These are phyloP conservation scores for Hermaeophaga mercurialis DNA, from an alignment of 2,888 invertebrate genomes.

Conservation along the genomic window DNA sequence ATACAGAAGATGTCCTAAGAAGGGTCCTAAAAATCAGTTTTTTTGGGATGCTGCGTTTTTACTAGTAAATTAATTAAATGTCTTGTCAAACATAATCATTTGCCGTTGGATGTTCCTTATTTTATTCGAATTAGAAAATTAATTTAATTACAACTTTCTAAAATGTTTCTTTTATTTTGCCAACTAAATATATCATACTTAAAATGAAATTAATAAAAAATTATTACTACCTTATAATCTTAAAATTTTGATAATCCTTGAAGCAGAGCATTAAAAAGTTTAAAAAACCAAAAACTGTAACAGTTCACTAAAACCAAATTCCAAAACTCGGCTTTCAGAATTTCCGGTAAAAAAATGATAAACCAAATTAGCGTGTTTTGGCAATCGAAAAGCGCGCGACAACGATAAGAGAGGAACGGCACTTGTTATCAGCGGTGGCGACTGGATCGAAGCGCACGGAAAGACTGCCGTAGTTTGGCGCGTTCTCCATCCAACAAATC, in stretches of 20 bases:
- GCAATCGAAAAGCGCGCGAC: constrained; percentile 16
- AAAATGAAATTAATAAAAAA: too few relatives aligned
- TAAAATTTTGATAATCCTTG: background rate
- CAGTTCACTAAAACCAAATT: background rate
- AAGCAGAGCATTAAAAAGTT: background rate
- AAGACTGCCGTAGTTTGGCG: constrained; percentile 59
- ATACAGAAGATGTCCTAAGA: too few relatives aligned
- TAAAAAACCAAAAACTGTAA: background rate
- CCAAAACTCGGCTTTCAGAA: background rate
- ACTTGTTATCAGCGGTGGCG: constrained; percentile 33
- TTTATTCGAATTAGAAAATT: too few relatives aligned
- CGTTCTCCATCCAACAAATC: constrained; percentile 43
- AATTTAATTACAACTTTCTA: too few relatives aligned
- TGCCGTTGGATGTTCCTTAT: too few relatives aligned
- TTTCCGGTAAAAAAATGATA: background rate
- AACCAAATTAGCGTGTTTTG: constrained; percentile 3
- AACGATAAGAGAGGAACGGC: constrained; percentile 30
- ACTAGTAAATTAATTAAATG: too few relatives aligned
- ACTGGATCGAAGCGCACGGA: constrained; percentile 53
- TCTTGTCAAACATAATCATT: too few relatives aligned
- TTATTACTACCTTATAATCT: background rate
- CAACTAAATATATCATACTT: too few relatives aligned
- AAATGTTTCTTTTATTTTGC: too few relatives aligned
- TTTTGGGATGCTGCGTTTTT: too few relatives aligned
- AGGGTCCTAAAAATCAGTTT: too few relatives aligned